phyloP scores from a whole-genome alignment of 2,113 vertebrate species.

The Tragelaphus buxtoni region DNA sequence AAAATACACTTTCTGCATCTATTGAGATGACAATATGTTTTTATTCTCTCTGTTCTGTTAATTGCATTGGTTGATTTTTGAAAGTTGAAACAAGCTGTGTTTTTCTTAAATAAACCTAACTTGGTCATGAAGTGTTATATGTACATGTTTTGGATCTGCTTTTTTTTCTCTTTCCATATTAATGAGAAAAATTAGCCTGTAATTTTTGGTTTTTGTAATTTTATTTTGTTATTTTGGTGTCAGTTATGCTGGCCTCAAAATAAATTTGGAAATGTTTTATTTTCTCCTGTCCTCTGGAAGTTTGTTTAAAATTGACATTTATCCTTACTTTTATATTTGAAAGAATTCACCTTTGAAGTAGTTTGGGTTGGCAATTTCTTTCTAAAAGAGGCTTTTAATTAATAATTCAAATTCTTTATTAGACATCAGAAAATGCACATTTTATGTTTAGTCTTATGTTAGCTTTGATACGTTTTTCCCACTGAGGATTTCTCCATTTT shows the following conservation, averaged over 20 bases:
- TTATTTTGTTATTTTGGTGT: background rate
- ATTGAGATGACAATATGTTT: background rate
- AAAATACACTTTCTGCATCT: background rate
- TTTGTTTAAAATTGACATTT: background rate
- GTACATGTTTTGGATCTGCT: background rate
- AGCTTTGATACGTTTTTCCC: background rate
- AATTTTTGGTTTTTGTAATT: background rate
- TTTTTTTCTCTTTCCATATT: background rate
- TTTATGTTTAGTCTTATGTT: background rate
- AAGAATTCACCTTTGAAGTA: background rate
- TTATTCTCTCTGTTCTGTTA: background rate
- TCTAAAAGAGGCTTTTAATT: background rate
- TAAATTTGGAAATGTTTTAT: background rate
- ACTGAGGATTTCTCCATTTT: background rate
- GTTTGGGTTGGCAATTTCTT: background rate
- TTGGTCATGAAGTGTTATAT: background rate
- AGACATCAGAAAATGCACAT: background rate
- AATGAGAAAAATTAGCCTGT: background rate
- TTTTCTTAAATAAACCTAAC: background rate
- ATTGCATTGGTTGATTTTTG: background rate
- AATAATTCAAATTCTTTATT: background rate
- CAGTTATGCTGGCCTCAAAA: background rate
- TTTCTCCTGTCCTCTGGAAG: too few species aligned
- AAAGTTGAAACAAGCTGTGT: background rate
- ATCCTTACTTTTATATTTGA: background rate